Conservation (phyloP, 2,113 vertebrate genomes). For the Myrmecobius fasciatus region DNA sequence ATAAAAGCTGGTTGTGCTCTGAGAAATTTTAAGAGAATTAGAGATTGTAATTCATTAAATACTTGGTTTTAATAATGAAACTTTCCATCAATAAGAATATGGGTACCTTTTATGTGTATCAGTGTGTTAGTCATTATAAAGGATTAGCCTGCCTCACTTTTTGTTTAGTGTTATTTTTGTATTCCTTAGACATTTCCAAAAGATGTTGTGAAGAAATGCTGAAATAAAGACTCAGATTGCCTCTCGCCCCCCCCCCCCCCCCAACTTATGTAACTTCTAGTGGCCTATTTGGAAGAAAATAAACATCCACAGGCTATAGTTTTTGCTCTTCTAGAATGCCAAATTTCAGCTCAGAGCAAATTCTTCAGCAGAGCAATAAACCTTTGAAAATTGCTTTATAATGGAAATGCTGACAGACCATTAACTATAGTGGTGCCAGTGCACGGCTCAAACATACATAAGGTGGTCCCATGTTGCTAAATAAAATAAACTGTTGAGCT, state of each 20-base stretch:
- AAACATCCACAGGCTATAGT: slow-evolving; percentile 67
- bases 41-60: slow-evolving; percentile 29
- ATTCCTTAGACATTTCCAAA: slow-evolving; percentile 48
- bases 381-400: slow-evolving; percentile 85
- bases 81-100: slow-evolving; percentile 52
- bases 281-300: slow-evolving; percentile 74
- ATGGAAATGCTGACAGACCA: slow-evolving; percentile 83
- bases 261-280: slow-evolving; percentile 69
- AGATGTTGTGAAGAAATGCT: slow-evolving; percentile 69
- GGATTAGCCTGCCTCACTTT: slow-evolving; percentile 41
- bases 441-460: slow-evolving; percentile 70
- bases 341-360: slow-evolving; percentile 76
- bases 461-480: slow-evolving; percentile 67
- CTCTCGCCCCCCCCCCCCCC: slow-evolving; percentile 72
- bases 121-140: slow-evolving; percentile 45
- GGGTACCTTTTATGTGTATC: slow-evolving; percentile 27
- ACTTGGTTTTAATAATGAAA: slow-evolving; percentile 31
- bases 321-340: slow-evolving; percentile 78
- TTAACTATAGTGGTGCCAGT: slow-evolving; percentile 78
- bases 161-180: slow-evolving; percentile 61
- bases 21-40: slow-evolving; percentile 32
- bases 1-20: neutral
- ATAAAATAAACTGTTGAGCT: slow-evolving; percentile 50
- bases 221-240: slow-evolving; percentile 68
- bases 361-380: slow-evolving; percentile 82